Conservation (phyloP, 2,888 invertebrate species). For the Cheilosia urbana region DNA sequence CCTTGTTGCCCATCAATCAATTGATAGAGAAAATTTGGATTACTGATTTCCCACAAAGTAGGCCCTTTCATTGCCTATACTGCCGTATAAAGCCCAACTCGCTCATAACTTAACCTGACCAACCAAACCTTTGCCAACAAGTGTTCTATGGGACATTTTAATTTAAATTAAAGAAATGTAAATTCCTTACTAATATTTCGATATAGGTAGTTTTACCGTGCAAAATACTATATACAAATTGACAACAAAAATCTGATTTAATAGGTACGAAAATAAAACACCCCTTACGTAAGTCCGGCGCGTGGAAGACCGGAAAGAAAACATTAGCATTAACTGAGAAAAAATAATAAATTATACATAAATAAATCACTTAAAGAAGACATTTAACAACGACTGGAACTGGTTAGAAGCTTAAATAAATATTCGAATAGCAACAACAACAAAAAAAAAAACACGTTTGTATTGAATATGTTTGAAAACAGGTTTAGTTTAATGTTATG, state of each 20-base stretch:
- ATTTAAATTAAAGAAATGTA: too few species aligned
- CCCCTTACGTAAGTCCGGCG: constrained; percentile 49
- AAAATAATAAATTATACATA: constrained; percentile 3
- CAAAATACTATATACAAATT: not conserved
- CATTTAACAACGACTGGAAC: constrained; percentile 35
- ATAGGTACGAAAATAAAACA: constrained; percentile 37
- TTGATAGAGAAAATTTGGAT: too few species aligned
- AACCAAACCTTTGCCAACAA: too few species aligned
- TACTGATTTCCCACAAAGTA: too few species aligned
- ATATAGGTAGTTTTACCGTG: too few species aligned
- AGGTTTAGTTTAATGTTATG: constrained; percentile 21
- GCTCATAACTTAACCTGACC: too few species aligned
- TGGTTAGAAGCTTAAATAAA: constrained; percentile 28
- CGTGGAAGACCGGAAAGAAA: constrained; percentile 56
- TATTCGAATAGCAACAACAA: constrained; percentile 14
- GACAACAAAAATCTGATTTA: constrained; percentile 9
- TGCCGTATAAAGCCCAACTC: too few species aligned
- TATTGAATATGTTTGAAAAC: constrained; percentile 25
- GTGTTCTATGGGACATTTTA: too few species aligned
- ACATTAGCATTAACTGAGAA: constrained; percentile 1
- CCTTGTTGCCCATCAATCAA: too few species aligned
- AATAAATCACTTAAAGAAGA: constrained; percentile 24
- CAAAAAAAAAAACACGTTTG: constrained; percentile 40
- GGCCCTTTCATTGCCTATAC: too few species aligned
- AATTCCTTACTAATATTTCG: too few species aligned